These are phyloP conservation scores for Thalassophryne amazonica DNA, from an alignment of 2,797 vertebrate genomes.

Conservation along the genomic window DNA sequence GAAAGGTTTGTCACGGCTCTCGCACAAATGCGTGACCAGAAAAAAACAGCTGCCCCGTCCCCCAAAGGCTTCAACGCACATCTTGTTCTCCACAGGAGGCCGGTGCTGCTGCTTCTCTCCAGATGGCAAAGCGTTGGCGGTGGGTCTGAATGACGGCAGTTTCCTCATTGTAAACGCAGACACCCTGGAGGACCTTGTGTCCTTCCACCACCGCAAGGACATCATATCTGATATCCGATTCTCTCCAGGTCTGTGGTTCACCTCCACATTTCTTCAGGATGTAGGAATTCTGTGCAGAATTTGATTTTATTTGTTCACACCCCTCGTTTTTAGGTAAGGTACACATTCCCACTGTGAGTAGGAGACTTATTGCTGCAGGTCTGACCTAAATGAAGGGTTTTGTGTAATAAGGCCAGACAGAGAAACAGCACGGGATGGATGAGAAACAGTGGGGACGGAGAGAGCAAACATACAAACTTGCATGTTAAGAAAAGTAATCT, in stretches of 20 bases:
- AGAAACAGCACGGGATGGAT: conserved; percentile 49
- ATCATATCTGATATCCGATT: conserved; percentile 96
- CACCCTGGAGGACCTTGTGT: conserved; percentile 96
- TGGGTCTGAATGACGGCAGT: conserved; percentile 95
- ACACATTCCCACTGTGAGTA: conserved; percentile 32
- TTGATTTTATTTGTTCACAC: background rate
- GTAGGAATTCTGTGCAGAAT: conserved; percentile 25
- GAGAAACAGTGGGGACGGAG: conserved; percentile 48
- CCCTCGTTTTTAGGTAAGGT: no score
- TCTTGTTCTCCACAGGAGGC: conserved; percentile 80
- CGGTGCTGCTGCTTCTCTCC: conserved; percentile 98
- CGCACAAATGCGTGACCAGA: conserved; percentile 1
- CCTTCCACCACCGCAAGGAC: conserved; percentile 98
- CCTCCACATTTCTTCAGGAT: background rate
- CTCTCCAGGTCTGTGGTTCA: conserved; percentile 87
- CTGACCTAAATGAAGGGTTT: conserved; percentile 67
- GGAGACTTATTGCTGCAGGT: conserved; percentile 49
- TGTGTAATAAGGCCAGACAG: conserved; percentile 63
- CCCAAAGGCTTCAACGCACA: conserved; percentile 18
- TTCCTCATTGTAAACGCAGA: conserved; percentile 97
- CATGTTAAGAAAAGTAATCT: no score
- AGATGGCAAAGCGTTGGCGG: conserved; percentile 94
- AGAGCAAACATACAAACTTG: no score
- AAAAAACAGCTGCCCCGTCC: conserved; percentile 1
- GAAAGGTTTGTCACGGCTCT: conserved; percentile 86